Conservation (phyloP, 2,113 vertebrate genomes). For the Pipra filicauda region DNA sequence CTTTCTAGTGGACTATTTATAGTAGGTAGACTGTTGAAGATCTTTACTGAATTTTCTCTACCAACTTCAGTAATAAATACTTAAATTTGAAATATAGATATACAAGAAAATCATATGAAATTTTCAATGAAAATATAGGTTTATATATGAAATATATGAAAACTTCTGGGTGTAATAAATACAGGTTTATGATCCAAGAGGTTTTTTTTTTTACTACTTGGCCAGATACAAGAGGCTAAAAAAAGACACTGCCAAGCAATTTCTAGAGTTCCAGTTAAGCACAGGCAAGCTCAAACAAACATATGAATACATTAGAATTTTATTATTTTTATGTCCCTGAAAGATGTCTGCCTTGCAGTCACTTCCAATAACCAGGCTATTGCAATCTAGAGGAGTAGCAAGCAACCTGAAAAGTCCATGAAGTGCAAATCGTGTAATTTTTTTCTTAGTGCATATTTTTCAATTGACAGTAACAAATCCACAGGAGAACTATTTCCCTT, state of each 20-base stretch:
- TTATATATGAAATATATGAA: not conserved
- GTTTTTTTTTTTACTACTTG: not conserved
- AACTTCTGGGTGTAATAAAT: not conserved
- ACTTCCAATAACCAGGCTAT: not conserved
- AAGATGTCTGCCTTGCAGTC: not conserved
- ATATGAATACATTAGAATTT: not conserved
- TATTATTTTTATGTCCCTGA: not conserved
- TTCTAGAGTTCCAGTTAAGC: not conserved
- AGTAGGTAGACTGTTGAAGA: not conserved
- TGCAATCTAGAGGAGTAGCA: not conserved
- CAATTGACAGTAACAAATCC: not conserved
- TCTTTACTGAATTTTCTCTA: not conserved
- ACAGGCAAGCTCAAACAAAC: not conserved
- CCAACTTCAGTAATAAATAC: not conserved
- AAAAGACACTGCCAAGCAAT: not conserved
- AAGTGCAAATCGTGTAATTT: not conserved
- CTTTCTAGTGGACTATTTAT: not conserved
- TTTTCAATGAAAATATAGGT: not conserved
- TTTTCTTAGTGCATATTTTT: not conserved
- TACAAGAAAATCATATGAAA: not conserved
- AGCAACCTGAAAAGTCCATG: not conserved
- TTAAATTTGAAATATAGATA: not conserved
- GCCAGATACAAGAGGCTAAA: not conserved
- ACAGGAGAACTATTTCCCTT: not conserved
- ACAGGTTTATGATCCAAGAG: not conserved